Conservation (phyloP, 2,888 invertebrate species). For the Ophion ventricosus region DNA sequence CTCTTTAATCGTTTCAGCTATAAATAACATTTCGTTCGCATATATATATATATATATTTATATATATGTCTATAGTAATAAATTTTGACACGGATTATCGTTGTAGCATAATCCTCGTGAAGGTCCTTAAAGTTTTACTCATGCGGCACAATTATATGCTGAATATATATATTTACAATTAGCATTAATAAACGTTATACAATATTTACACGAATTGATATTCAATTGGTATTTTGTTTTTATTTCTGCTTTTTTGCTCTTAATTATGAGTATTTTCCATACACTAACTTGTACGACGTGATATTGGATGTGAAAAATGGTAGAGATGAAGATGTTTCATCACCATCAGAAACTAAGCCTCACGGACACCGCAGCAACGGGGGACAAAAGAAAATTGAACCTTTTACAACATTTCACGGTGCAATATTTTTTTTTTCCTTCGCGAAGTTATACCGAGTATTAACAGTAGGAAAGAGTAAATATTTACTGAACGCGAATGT, state of each 20-base stretch:
- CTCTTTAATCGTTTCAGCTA: constrained; percentile 56
- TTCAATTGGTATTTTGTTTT: constrained; percentile 68
- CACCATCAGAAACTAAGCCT: too few relatives aligned
- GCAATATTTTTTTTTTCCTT: constrained; percentile 14
- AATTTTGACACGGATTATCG: constrained; percentile 72
- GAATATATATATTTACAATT: constrained; percentile 59
- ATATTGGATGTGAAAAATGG: constrained; percentile 23
- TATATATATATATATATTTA: constrained; percentile 80
- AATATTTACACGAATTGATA: constrained; percentile 81
- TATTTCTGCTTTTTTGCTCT: constrained; percentile 34
- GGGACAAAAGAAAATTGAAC: too few relatives aligned
- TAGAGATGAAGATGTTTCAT: background rate
- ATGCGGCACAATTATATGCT: constrained; percentile 41
- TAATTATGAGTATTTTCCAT: constrained; percentile 49
- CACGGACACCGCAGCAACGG: too few relatives aligned
- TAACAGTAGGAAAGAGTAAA: constrained; percentile 50
- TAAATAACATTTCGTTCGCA: constrained; percentile 77
- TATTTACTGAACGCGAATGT: constrained; percentile 81
- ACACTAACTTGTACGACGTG: constrained; percentile 10
- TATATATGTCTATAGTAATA: constrained; percentile 80
- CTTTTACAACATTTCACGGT: background rate
- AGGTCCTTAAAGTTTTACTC: constrained; percentile 46
- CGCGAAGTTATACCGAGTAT: constrained; percentile 9
- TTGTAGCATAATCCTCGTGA: constrained; percentile 50
- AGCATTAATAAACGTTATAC: constrained; percentile 75